These are phyloP conservation scores for Oligia strigilis DNA, from an alignment of 2,888 invertebrate genomes.

Conservation along the genomic window DNA sequence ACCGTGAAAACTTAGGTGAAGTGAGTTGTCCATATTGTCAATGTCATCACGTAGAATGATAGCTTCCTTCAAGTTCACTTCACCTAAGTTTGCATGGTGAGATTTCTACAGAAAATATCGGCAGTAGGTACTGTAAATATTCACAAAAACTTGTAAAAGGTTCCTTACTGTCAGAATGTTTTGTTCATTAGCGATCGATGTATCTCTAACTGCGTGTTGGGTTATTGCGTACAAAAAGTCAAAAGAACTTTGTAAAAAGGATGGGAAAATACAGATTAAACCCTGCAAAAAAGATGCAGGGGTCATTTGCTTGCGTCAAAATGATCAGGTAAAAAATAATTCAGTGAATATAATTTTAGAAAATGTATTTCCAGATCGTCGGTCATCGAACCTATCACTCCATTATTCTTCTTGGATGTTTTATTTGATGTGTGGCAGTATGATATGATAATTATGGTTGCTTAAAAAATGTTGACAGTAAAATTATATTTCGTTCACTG, in stretches of 20 bases:
- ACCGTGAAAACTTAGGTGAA: too few relatives aligned
- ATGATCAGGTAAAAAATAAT: neutral
- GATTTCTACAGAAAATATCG: too few relatives aligned
- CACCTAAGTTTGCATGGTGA: too few relatives aligned
- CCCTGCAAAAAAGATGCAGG: neutral
- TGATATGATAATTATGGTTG: neutral
- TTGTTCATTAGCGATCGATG: neutral
- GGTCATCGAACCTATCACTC: neutral
- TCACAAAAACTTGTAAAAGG: neutral
- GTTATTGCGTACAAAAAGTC: neutral
- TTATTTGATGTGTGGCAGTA: neutral
- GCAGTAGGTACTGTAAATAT: neutral
- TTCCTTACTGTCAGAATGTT: neutral
- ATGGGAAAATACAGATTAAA: neutral
- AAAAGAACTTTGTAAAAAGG: neutral
- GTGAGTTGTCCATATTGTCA: too few relatives aligned
- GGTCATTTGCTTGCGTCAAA: neutral
- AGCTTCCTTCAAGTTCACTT: too few relatives aligned
- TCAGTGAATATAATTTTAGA: neutral
- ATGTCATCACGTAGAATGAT: too few relatives aligned
- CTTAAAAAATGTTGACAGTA: neutral
- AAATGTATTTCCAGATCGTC: neutral
- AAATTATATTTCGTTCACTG: neutral
- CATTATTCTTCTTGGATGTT: neutral
- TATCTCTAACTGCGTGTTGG: neutral